Evolutionary conservation across 2,113 vertebrate genomes (phyloP).

Genomic region (Lontra canadensis): DNA sequence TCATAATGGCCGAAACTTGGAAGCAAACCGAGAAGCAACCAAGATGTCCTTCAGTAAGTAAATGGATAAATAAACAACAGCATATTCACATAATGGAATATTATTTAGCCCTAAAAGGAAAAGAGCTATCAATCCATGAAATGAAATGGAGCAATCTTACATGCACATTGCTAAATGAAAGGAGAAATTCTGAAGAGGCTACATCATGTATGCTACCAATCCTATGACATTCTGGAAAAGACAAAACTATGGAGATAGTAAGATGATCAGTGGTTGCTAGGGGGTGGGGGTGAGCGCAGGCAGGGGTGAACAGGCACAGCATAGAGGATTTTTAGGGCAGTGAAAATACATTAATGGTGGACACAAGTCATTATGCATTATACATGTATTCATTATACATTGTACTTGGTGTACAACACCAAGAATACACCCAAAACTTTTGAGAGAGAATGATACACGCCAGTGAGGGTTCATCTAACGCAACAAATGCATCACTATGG

Average conservation of each 20-base stretch:
- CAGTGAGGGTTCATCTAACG: background rate
- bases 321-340: background rate
- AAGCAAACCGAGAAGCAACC: background rate
- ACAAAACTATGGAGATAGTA: background rate
- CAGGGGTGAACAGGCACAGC: too few species aligned
- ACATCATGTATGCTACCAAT: background rate
- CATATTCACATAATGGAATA: background rate
- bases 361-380: background rate
- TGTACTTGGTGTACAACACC: background rate
- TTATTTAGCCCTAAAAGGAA: background rate
- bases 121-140: background rate
- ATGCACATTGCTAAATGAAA: background rate
- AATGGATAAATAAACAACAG: background rate
- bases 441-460: background rate
- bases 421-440: background rate
- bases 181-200: background rate
- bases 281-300: background rate
- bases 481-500: background rate
- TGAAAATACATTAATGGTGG: background rate
- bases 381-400: background rate
- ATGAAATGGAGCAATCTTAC: background rate
- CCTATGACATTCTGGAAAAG: background rate
- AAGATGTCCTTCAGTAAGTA: background rate
- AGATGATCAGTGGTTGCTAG: background rate
- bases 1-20: background rate